A percentile compares a stretch with the other conserved stretches of the same genome.
Evolutionary conservation across 2,888 invertebrate species (phyloP).

Genomic region (Ormyrus nitidulus): DNA sequence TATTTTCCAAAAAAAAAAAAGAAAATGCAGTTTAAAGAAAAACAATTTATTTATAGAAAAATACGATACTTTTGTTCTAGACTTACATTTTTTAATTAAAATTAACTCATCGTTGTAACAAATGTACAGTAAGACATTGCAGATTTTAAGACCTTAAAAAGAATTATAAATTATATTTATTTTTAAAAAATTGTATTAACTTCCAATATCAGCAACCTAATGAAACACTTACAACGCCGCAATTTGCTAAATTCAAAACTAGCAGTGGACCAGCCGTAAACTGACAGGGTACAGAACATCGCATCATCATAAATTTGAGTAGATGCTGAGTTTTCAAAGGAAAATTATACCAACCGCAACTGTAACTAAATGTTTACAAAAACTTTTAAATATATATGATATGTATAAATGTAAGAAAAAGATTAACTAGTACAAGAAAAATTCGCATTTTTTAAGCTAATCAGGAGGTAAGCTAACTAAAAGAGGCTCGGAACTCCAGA

Average conservation of each 20-base stretch:
- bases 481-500: too few relatives aligned
- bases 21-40: too few relatives aligned
- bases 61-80: too few relatives aligned
- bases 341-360: conserved; percentile 32
- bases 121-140: conserved; percentile 32
- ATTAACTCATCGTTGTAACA: conserved; percentile 14
- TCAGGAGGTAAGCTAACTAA: background rate
- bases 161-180: background rate
- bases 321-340: conserved; percentile 31
- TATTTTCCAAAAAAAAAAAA: too few relatives aligned
- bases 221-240: conserved; percentile 15
- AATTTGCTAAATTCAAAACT: conserved; percentile 29
- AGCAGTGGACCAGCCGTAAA: conserved; percentile 35
- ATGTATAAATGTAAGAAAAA: background rate
- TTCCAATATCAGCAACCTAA: too few relatives aligned
- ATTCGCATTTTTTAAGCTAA: background rate
- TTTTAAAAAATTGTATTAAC: background rate
- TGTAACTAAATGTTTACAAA: conserved; percentile 16
- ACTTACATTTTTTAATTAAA: too few relatives aligned
- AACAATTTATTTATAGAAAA: too few relatives aligned
- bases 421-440: too few relatives aligned
- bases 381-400: background rate
- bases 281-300: conserved; percentile 13
- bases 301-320: conserved; percentile 31
- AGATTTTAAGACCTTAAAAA: conserved; percentile 17